Conservation (phyloP, 2,113 vertebrate species). For the Chloropsis cyanopogon region DNA sequence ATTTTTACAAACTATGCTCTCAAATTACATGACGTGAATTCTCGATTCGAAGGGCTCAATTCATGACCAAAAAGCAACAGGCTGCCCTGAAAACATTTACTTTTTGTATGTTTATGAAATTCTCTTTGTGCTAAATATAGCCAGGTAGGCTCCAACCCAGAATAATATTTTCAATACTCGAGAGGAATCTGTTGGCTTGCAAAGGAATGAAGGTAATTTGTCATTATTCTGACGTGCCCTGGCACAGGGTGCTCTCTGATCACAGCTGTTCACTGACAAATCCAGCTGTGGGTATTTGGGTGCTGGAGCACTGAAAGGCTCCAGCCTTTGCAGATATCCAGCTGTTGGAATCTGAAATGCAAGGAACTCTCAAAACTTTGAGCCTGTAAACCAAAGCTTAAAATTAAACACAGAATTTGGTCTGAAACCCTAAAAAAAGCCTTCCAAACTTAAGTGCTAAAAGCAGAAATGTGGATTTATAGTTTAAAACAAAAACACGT, state of each 20-base stretch:
- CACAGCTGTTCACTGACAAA: neutral
- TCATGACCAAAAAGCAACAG: neutral
- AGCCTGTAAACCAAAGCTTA: neutral
- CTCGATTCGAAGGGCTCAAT: neutral
- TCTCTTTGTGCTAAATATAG: conserved; percentile 19
- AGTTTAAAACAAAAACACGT: neutral
- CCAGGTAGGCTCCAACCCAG: neutral
- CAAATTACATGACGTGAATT: neutral
- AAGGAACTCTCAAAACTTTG: neutral
- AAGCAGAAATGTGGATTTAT: neutral
- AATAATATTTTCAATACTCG: neutral
- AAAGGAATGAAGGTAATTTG: neutral
- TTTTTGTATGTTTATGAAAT: neutral
- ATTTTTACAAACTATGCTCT: neutral
- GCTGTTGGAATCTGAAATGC: neutral
- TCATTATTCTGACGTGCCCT: neutral
- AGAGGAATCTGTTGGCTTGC: neutral
- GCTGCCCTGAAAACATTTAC: neutral
- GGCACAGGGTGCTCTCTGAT: neutral
- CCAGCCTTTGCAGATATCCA: neutral
- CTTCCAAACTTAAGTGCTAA: neutral
- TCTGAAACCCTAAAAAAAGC: neutral
- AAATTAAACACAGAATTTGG: neutral
- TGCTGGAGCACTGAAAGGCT: neutral
- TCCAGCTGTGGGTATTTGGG: neutral